These are phyloP conservation scores for Sphinx pinastri DNA, from an alignment of 2,888 invertebrate genomes.

Conservation along the genomic window DNA sequence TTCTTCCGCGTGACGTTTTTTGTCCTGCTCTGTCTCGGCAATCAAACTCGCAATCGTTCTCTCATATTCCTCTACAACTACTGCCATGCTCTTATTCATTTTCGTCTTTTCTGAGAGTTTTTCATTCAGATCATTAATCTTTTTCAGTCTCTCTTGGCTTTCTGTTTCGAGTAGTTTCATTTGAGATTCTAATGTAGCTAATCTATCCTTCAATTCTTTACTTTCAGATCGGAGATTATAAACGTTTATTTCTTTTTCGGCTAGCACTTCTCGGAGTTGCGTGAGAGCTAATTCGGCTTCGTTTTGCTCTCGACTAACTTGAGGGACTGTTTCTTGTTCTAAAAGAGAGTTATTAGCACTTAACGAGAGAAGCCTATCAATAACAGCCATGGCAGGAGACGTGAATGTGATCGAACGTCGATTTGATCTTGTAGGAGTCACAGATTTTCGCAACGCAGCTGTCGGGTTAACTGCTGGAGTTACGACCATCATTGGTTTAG, in stretches of 20 bases:
- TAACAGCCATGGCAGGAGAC: slow-evolving; percentile 81
- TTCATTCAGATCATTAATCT: slow-evolving; percentile 68
- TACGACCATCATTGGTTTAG: slow-evolving; percentile 78
- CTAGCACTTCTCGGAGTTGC: slow-evolving; percentile 79
- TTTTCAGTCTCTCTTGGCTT: slow-evolving; percentile 62
- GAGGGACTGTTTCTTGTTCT: slow-evolving; percentile 54
- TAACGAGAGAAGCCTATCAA: slow-evolving; percentile 76
- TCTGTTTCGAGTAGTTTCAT: slow-evolving; percentile 64
- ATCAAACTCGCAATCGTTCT: slow-evolving; percentile 90
- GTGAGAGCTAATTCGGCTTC: slow-evolving; percentile 69
- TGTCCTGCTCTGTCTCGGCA: slow-evolving; percentile 88
- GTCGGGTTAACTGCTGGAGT: slow-evolving; percentile 71
- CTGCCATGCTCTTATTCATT: slow-evolving; percentile 84
- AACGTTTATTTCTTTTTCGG: slow-evolving; percentile 82
- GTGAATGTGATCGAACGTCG: slow-evolving; percentile 73
- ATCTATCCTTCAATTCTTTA: slow-evolving; percentile 76
- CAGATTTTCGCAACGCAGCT: slow-evolving; percentile 60
- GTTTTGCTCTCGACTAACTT: slow-evolving; percentile 54
- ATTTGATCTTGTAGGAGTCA: slow-evolving; percentile 65
- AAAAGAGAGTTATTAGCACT: slow-evolving; percentile 66
- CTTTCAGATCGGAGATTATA: slow-evolving; percentile 78
- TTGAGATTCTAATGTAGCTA: slow-evolving; percentile 66
- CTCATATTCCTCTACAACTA: slow-evolving; percentile 90
- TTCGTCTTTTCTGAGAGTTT: slow-evolving; percentile 70
- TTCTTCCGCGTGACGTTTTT: slow-evolving; percentile 82